These are phyloP conservation scores for Scalopus aquaticus DNA, from an alignment of 2,113 vertebrate species.

Conservation along the genomic window DNA sequence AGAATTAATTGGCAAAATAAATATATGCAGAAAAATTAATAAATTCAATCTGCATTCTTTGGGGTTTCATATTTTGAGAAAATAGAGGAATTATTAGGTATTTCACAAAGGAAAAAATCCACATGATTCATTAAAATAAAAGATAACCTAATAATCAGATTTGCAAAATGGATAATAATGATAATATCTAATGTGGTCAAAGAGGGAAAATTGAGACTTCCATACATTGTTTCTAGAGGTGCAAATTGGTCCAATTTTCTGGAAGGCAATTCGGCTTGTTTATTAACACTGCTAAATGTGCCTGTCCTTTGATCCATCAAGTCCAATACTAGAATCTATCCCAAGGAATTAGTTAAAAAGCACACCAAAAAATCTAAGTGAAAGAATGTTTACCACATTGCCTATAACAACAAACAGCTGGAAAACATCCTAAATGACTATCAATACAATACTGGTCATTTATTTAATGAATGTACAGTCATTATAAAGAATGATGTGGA, in stretches of 20 bases:
- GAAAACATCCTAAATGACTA: not conserved
- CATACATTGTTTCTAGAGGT: not conserved
- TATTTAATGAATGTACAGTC: not conserved
- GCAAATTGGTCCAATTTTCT: constrained; percentile 30
- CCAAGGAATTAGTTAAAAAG: constrained; percentile 26
- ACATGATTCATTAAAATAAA: constrained; percentile 12
- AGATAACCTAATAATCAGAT: not conserved
- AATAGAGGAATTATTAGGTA: not conserved
- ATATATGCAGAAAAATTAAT: not conserved
- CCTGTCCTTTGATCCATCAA: not conserved
- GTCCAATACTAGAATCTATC: not conserved
- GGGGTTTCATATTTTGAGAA: not conserved
- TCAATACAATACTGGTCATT: not conserved
- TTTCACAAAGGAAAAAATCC: constrained; percentile 36
- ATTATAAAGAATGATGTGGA: not conserved
- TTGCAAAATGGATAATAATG: not conserved
- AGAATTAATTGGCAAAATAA: not conserved
- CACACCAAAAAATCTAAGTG: not conserved
- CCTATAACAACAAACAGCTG: constrained; percentile 13
- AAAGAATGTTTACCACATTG: not conserved
- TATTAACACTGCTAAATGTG: constrained; percentile 24
- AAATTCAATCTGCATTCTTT: not conserved
- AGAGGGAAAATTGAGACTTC: not conserved
- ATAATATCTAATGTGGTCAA: constrained; percentile 18
- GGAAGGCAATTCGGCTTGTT: constrained; percentile 7